Evolutionary conservation across 2,888 invertebrate species (phyloP), one percentile per base, ranked within the genome.

Genomic region (Stictocephala bisonia): DNA sequence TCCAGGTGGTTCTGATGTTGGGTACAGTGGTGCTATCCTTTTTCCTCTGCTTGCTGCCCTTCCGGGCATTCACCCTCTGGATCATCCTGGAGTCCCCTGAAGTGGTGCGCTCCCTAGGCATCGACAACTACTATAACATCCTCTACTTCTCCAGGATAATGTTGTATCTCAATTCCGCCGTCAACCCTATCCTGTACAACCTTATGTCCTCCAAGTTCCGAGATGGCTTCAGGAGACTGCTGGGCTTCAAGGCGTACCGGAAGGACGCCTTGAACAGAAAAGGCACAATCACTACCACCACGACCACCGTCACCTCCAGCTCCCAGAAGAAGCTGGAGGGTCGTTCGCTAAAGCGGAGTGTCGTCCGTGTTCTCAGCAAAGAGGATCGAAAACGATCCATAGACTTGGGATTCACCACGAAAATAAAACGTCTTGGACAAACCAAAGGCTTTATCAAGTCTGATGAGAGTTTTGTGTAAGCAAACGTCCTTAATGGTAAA

Each of bases 181-280:
- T 95, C 78, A 96, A 96, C 84, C 96, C 96, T 0, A 92, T 96
- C 78, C 85, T 96, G n/a, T 96, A 96, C 83, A 96, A 95, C 83
- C 86, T 96, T 76, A 94, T 96, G 92, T 95, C 94, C 48, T 93
- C 94, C 1, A 95, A 95, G 85, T 96, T 96, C 82, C 89, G 96
- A 1, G 88, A 90, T 71, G 94, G 93, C 0, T 94, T 94, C 80
- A 67, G 76, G 41, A 72, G 74, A 20, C 72, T 78, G 77, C 53
- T 91, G 76, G 87, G 88, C 3, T 81, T 85, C 24, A 81, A 79
- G 67, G 82, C 80, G 48, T 81, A 81, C 26, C 83, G 80, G 71
- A 84, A 86, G 70, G 86, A 86, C 73, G 88, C 86, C 40, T 88
- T 90, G 81, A 88, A 88, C 76, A 86, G 91, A 74, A 87, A 89